These are phyloP conservation scores for Trematocara macrostoma DNA, from an alignment of 2,113 vertebrate species.

Conservation along the genomic window DNA sequence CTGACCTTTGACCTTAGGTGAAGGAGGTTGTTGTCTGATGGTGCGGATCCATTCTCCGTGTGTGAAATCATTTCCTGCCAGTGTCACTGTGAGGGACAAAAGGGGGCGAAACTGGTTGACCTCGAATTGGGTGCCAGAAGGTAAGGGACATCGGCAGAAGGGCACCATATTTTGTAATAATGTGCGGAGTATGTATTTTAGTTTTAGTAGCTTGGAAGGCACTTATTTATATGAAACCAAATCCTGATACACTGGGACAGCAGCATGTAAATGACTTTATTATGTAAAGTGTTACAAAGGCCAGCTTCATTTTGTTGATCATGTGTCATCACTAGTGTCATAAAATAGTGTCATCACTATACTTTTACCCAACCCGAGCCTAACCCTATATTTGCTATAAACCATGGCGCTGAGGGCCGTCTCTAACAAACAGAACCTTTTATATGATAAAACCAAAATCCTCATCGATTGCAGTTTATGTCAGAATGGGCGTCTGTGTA, in stretches of 20 bases:
- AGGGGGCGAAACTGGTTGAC: constrained; percentile 19
- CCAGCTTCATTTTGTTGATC: neutral
- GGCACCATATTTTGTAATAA: neutral
- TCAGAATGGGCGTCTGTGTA: constrained; percentile 37
- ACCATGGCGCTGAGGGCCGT: neutral
- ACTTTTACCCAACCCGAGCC: neutral
- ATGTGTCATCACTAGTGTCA: neutral
- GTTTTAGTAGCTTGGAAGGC: neutral
- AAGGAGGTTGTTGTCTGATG: constrained; percentile 43
- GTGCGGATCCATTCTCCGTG: constrained; percentile 42
- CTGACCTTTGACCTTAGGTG: constrained; percentile 41
- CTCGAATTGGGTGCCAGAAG: neutral
- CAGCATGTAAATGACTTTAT: neutral
- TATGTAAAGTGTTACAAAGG: neutral
- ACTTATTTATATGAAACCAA: neutral
- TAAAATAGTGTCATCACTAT: neutral
- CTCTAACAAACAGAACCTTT: constrained; percentile 29
- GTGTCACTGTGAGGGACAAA: constrained; percentile 8
- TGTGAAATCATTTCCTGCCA: constrained; percentile 64
- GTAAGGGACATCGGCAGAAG: neutral
- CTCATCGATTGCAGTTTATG: constrained; percentile 35
- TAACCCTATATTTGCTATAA: neutral
- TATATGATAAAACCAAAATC: constrained; percentile 16
- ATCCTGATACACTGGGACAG: neutral
- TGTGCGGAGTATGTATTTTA: neutral